Base-by-base conservation (phyloP, 2,113 vertebrate genomes). In the Oreochromis aureus region DNA sequence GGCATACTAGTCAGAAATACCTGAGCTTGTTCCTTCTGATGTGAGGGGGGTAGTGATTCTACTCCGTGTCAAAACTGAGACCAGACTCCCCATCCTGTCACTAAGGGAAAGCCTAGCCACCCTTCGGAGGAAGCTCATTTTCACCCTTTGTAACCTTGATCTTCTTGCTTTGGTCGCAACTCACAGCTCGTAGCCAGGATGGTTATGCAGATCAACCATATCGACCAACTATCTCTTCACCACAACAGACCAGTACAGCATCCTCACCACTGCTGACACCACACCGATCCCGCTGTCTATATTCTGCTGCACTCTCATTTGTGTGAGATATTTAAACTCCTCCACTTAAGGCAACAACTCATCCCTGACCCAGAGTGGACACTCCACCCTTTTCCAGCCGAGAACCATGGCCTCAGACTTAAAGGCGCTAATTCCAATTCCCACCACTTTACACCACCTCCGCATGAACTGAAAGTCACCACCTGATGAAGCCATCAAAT, bases 31-130 rank as follows among this genome's bases (percentile, higher is more conserved):
- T 48, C 15, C 71, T 76, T 71, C 48, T 5, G 44, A 76, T 30
- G 44, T 2, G 44, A 24, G 0, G 66, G 19, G 0, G 0, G 39
- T 46, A 48, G 44, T 48, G 15, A 13, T 24, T 10, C 0, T 16
- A 16, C 39, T 71, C 36, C 16, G 66, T 27, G 41, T 73, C 1
- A 6, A 69, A 69, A 0, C 36, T 41, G 63, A 69, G 39, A 44
- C 15, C 36, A 41, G 46, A 48, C 15, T 11, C 24, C 10, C 19
- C 44, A 30, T 18, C 15, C 69, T 10, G 6, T 30, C 41, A 48
- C 69, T 19, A 3, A 48, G 44, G 24, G 71, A 18, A 27, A 76
- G 44, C 16, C 71, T 10, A 0, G 71, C 4, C 24, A 19, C 3
- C 27, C 44, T 76, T 76, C 1, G 3, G 44, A 48, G 24, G 41